Evolutionary conservation across 2,113 vertebrate genomes (phyloP), one percentile per base, ranked within the genome.

Genomic region (Lepidothrix coronata): DNA sequence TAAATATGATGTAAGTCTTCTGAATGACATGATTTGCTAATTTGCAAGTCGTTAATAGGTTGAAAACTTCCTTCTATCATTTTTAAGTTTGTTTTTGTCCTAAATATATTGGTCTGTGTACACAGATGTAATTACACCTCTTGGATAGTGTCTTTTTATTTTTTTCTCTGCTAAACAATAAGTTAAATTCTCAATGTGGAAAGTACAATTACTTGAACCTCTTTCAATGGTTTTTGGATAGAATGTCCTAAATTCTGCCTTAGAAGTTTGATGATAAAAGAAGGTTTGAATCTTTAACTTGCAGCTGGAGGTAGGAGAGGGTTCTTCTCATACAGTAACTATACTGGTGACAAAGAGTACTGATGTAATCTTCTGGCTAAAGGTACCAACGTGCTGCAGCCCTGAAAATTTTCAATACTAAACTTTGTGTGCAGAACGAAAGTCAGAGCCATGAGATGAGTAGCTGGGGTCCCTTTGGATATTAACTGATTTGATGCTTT

Each of bases 41-140:
- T 77, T 93, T 78, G 9, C 30, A 84, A 51, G 24, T 11, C 49
- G 27, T 54, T 88, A 43, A 71, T 84, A 61, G 55, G 25, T 66
- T 72, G 43, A 75, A 89, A 94, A 21, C 31, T 76, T 77, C 9
- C 30, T 76, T 88, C 46, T 6, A 51, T 48, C 5, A 5, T 46
- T 85, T 92, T 41, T 35, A 67, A 74, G 59, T 14, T 74, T 92
- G 5, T 11, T 88, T 94, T 91, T 91, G 16, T 55, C 35, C 35
- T 85, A 48, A 59, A 48, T 51, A 9, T 35, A 25, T 71, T 85
- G 18, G 59, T 49, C 20, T 86, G 6, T 78, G 7, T 79, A 81
- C 24, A 28, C 15, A 89, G 21, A 19, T 76, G 33, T 58, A 79
- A 91, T 57, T 74, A 67, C 4, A 81, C 2, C 17, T 68, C 28